A percentile compares a stretch with the other conserved stretches of the same genome.
phyloP scores from a whole-genome alignment of 2,888 invertebrate species.

The Agonopterix heracliana region DNA sequence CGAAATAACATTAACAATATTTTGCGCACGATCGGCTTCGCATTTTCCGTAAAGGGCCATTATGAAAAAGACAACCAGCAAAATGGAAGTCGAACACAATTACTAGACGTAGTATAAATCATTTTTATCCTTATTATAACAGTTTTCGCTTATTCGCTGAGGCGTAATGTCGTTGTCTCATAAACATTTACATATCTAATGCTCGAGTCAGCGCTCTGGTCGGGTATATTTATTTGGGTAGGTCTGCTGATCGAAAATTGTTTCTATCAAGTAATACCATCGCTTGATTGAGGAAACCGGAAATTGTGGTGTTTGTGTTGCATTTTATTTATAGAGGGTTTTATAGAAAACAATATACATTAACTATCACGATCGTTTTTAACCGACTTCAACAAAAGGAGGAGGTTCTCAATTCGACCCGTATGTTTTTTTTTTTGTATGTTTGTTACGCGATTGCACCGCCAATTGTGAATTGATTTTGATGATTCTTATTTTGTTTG shows the following conservation, averaged over 20 bases:
- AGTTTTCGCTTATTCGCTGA: constrained; percentile 13
- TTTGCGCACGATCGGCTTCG: no score
- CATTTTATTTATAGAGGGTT: no score
- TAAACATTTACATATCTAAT: constrained; percentile 19
- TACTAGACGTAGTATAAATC: constrained; percentile 7
- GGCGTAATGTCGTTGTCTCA: constrained; percentile 16
- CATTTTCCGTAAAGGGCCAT: background rate
- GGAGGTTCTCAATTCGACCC: no score
- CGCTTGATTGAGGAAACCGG: constrained; percentile 12
- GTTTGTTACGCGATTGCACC: no score
- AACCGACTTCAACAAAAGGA: no score
- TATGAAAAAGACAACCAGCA: background rate
- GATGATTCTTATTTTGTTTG: no score
- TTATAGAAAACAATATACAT: no score
- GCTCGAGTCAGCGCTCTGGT: constrained; percentile 1
- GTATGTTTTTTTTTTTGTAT: no score
- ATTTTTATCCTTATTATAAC: constrained; percentile 7
- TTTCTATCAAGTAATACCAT: constrained; percentile 4
- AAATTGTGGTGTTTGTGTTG: no score
- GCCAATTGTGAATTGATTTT: no score
- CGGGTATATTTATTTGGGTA: background rate
- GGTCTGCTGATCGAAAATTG: constrained; percentile 13
- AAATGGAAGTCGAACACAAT: background rate
- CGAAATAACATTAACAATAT: no score
- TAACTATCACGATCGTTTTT: no score